Base-by-base conservation (phyloP, 37 sponge, comb jelly and placozoan species). In the Eunapius fragilis region DNA sequence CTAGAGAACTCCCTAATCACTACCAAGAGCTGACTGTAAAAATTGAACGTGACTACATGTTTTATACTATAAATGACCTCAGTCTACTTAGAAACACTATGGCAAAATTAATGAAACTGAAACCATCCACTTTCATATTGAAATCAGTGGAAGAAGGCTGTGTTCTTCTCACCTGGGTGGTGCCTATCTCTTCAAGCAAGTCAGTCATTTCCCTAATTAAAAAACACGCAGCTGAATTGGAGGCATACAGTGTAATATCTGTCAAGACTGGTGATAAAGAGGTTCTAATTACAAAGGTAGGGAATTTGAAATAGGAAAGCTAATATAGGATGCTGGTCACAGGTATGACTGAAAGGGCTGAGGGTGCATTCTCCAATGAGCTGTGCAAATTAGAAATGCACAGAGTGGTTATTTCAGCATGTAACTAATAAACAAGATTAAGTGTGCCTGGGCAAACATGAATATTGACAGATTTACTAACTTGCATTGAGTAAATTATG, bases 141-240 rank as follows among this genome's bases (percentile, higher is more conserved):
- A 30, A 37, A 37, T 79, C 79, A 7, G 80, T 86, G 23, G 87
- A 86, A 37, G 87, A 86, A 48, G 87, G 87, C 11, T 86, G 87
- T 80, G 58, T 86, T 31, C 23, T 30, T 10, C 80, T 58, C 22
- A 58, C 58, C 1, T 58, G 58, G 58, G 58, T 19, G 14, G 58
- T 58, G 17, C 58, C 58, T 19, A 58, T 19, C 58, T 58, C 58
- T 58, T 58, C 41, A 41, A 41, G 58, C 58, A 17, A 12, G 17
- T 58, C 58, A 11, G 14, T 58, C 1, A 58, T 58, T 19, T 17
- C 58, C 58, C 58, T 13, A 19, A 19, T 58, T 1, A 58, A 19
- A 1, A 11, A 17, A 17, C 58, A 58, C 14, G 58, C 58, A 58
- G 58, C 58, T 11, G 58, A 58, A 19, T 58, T 58, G 58, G 58